A percentile compares a stretch with the other conserved stretches of the same genome.
phyloP scores from a whole-genome alignment of 2,797 vertebrate genomes.

The Clarias fuscus region DNA sequence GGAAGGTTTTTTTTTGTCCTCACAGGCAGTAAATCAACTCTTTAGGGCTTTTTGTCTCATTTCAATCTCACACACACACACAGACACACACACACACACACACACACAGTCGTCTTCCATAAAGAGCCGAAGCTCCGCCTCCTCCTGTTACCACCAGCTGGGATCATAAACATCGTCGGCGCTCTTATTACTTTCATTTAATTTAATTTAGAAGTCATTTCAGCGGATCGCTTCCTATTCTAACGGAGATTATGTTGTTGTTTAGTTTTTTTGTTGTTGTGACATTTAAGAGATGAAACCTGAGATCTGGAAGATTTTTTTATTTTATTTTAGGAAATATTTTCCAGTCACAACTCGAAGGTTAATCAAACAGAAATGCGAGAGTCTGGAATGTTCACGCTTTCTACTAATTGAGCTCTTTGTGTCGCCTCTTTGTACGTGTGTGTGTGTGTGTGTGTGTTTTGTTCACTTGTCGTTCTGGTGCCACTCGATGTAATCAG shows the following conservation, averaged over 20 bases:
- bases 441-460: not conserved
- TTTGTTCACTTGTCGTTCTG: constrained; percentile 7
- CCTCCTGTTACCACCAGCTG: constrained; percentile 7
- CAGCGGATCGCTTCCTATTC: too few relatives aligned
- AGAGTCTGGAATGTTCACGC: constrained; percentile 3
- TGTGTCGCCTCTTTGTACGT: not conserved
- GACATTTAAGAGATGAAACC: not conserved
- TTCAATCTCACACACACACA: constrained; percentile 66
- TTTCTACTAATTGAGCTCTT: not conserved
- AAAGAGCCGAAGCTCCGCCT: constrained; percentile 55
- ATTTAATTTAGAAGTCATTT: not conserved
- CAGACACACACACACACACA: too few relatives aligned
- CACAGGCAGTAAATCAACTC: constrained; percentile 72
- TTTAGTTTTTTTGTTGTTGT: too few relatives aligned
- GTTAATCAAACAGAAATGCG: not conserved
- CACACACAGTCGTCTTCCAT: constrained; percentile 69
- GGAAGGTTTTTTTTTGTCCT: constrained; percentile 66
- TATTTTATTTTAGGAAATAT: not conserved
- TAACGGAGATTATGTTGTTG: too few relatives aligned
- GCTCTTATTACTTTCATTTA: constrained; percentile 22
- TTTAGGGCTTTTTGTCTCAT: constrained; percentile 81
- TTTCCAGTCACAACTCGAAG: not conserved
- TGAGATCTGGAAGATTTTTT: not conserved
- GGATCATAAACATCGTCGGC: constrained; percentile 49
- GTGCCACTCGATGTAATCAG: not conserved